Conservation (phyloP, 2,888 invertebrate species). For the Andrena bucephala region DNA sequence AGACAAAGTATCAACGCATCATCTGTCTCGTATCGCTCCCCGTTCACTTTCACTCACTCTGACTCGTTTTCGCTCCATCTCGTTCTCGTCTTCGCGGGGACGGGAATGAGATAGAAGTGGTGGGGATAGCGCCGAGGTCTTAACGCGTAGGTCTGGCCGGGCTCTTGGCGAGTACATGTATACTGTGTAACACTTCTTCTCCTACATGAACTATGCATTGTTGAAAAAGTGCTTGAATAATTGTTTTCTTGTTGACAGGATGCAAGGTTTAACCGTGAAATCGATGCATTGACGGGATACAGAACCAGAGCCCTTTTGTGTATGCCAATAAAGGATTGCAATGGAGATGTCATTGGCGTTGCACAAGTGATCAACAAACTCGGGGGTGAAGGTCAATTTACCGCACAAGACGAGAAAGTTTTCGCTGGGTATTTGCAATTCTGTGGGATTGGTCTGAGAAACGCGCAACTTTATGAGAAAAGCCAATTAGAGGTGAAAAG, state of each 20-base stretch:
- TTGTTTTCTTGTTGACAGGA: constrained; percentile 87
- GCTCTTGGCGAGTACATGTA: no score
- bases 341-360: constrained; percentile 97
- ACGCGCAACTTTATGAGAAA: constrained; percentile 98
- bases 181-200: no score
- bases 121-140: no score
- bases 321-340: constrained; percentile 98
- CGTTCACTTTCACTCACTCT: no score
- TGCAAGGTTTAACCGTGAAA: constrained; percentile 96
- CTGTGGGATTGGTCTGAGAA: constrained; percentile 97
- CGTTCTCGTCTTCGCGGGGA: no score
- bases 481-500: constrained; percentile 97
- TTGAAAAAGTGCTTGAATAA: neutral
- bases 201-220: no score
- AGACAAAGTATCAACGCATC: no score
- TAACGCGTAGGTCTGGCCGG: no score
- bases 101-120: no score
- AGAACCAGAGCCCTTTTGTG: constrained; percentile 96
- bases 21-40: no score
- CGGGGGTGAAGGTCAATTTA: constrained; percentile 93
- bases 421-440: constrained; percentile 97
- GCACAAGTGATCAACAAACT: constrained; percentile 97
- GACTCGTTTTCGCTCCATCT: no score
- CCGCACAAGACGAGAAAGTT: constrained; percentile 94
- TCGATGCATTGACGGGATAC: constrained; percentile 97